phyloP scores from a whole-genome alignment of 2,888 invertebrate genomes.

The Leptura quadrifasciata region DNA sequence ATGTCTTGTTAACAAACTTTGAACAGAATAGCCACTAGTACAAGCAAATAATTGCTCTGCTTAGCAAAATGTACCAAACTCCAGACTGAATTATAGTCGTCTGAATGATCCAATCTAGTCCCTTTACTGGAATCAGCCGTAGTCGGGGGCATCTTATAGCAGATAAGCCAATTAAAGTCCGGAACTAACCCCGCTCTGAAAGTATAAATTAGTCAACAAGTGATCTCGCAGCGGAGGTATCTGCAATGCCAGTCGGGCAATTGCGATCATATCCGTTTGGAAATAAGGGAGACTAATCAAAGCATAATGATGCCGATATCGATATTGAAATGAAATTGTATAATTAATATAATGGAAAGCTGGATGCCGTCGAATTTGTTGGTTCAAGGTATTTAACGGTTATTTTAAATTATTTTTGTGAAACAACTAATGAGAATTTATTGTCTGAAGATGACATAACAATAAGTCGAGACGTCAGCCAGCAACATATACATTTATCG shows the following conservation, averaged over 20 bases:
- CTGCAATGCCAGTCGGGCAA: not conserved
- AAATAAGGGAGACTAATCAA: not conserved
- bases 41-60: constrained; percentile 28
- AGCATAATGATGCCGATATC: not conserved
- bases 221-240: not conserved
- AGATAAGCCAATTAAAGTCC: not conserved
- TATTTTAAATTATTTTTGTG: too few relatives aligned
- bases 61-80: constrained; percentile 31
- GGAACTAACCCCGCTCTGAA: not conserved
- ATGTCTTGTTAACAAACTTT: constrained; percentile 27
- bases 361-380: too few relatives aligned
- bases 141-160: not conserved
- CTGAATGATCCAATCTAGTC: constrained; percentile 29
- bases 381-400: too few relatives aligned
- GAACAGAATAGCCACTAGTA: constrained; percentile 10
- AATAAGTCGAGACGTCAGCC: too few relatives aligned
- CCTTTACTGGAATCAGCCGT: not conserved
- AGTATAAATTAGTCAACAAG: not conserved
- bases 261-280: not conserved
- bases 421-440: too few relatives aligned
- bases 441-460: too few relatives aligned
- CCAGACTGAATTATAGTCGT: constrained; percentile 22
- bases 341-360: too few relatives aligned
- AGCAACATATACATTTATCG: too few relatives aligned
- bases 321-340: too few relatives aligned